Evolutionary conservation across 2,113 vertebrate genomes (phyloP).

Genomic region (Myotis brandtii): DNA sequence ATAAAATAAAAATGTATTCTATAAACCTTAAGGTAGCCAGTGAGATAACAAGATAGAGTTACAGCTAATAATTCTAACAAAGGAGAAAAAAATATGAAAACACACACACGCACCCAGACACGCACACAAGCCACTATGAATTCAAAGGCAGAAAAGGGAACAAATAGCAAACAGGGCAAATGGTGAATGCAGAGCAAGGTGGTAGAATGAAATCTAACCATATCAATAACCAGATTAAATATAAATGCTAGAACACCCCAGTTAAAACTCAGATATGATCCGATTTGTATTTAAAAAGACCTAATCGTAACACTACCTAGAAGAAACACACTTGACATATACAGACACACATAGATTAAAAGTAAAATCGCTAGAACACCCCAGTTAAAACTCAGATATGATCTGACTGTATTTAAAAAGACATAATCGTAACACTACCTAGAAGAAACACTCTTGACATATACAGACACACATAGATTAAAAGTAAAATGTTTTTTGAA

Average conservation of each 20-base stretch:
- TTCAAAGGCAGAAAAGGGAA: not conserved
- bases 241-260: not conserved
- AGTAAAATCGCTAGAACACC: not conserved
- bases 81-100: not conserved
- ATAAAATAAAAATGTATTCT: not conserved
- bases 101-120: not conserved
- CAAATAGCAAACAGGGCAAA: not conserved
- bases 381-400: too few species aligned
- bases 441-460: not conserved
- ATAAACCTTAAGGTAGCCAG: not conserved
- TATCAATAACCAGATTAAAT: not conserved
- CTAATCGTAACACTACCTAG: not conserved
- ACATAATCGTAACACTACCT: not conserved
- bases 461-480: not conserved
- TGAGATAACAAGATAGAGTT: not conserved
- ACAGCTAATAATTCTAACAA: not conserved
- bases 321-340: not conserved
- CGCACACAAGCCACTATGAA: not conserved
- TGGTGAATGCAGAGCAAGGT: not conserved
- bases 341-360: not conserved
- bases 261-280: too few species aligned
- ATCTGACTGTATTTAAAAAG: not conserved
- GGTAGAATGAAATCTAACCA: not conserved
- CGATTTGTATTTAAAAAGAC: not conserved
- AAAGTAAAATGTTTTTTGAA: not conserved